phyloP scores from a whole-genome alignment of 1,140 invertebrate species.

The Orius insidiosus region DNA sequence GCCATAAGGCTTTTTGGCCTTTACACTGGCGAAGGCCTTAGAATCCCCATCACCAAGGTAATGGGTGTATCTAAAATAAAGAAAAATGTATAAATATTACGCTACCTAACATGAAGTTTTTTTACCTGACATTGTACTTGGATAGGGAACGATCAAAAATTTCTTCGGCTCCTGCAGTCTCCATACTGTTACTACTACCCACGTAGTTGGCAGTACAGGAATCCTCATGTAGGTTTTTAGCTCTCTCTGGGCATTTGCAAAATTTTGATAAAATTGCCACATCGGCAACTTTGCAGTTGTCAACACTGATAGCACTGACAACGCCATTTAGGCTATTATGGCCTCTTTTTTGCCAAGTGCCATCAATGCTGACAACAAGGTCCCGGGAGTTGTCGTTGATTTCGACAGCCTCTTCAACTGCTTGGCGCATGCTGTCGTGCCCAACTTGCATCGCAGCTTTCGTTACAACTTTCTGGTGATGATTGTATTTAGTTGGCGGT shows the following conservation, averaged over 20 bases:
- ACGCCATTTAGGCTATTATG: slow-evolving; percentile 17
- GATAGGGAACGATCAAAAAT: too few species aligned
- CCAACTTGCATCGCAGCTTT: background rate
- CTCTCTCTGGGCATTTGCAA: slow-evolving; percentile 11
- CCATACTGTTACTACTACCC: too few species aligned
- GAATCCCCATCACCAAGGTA: too few species aligned
- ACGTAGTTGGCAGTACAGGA: too few species aligned
- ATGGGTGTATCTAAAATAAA: too few species aligned
- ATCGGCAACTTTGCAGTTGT: slow-evolving; percentile 15
- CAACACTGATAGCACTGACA: slow-evolving; percentile 3
- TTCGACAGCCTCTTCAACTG: background rate
- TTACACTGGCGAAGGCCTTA: too few species aligned
- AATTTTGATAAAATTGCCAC: slow-evolving; percentile 14
- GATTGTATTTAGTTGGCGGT: background rate
- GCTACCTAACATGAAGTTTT: slow-evolving; percentile 14
- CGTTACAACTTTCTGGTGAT: background rate
- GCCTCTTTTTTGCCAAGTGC: slow-evolving; percentile 18
- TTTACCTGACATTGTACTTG: slow-evolving; percentile 8
- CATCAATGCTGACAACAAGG: slow-evolving; percentile 16
- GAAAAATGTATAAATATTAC: too few species aligned
- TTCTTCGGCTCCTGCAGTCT: too few species aligned
- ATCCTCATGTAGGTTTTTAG: background rate
- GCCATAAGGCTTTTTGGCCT: too few species aligned
- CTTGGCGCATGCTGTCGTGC: background rate
- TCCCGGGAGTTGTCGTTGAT: background rate